Conservation (phyloP, 2,888 invertebrate genomes). For the Julus scanicus region DNA sequence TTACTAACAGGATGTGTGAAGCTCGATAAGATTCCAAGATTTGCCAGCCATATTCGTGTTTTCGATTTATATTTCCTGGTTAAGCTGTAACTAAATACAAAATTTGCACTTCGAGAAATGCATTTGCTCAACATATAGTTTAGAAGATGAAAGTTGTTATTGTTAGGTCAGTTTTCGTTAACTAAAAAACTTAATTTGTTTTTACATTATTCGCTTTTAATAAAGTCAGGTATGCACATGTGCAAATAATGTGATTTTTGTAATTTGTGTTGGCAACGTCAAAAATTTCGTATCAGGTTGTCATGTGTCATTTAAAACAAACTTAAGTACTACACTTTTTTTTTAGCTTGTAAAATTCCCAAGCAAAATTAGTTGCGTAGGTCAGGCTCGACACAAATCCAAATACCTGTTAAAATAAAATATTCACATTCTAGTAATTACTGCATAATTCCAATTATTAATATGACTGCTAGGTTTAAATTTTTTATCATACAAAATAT, state of each 20-base stretch:
- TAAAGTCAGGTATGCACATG: no score
- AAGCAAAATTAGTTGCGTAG: not conserved
- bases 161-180: no score
- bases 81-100: not conserved
- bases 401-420: conserved; percentile 8
- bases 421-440: not conserved
- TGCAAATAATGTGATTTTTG: no score
- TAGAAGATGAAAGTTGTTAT: no score
- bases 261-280: no score
- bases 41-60: not conserved
- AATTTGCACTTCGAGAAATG: no score
- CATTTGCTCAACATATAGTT: no score
- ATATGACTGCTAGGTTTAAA: not conserved
- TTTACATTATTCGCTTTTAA: no score
- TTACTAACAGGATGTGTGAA: not conserved
- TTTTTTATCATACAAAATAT: not conserved
- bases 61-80: conserved; percentile 8
- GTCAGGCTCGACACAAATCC: conserved; percentile 26
- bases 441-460: not conserved
- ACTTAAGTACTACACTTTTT: not conserved
- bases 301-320: not conserved
- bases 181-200: no score
- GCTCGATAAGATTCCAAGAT: conserved; percentile 28
- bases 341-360: conserved; percentile 19
- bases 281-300: no score